phyloP scores from a whole-genome alignment of 2,888 invertebrate genomes.

The Xestia xanthographa region DNA sequence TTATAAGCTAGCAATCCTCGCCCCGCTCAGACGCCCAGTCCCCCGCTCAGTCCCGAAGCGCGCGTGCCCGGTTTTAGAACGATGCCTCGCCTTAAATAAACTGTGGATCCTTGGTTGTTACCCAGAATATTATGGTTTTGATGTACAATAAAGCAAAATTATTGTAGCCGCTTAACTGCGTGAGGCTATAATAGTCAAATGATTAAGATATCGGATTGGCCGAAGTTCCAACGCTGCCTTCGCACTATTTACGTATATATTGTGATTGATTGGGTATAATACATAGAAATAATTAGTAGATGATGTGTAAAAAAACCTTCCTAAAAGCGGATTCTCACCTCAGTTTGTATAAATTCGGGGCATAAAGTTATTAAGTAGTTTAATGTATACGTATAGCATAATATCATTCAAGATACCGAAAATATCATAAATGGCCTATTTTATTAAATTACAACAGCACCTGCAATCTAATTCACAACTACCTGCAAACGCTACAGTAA shows the following conservation, averaged over 20 bases:
- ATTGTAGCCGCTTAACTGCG: not conserved
- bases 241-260: not conserved
- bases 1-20: too few relatives aligned
- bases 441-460: not conserved
- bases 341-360: not conserved
- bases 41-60: too few relatives aligned
- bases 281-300: not conserved
- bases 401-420: not conserved
- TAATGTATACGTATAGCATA: not conserved
- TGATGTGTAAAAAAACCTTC: not conserved
- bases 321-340: not conserved
- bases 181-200: not conserved
- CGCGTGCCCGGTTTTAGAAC: too few relatives aligned
- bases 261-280: not conserved
- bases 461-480: slow-evolving; percentile 27
- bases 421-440: not conserved
- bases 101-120: not conserved
- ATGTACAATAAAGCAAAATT: not conserved
- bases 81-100: too few relatives aligned
- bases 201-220: not conserved
- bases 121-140: not conserved
- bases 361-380: not conserved
- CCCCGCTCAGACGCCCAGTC: too few relatives aligned
- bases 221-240: not conserved
- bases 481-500: slow-evolving; percentile 26